These are phyloP conservation scores for Baronia brevicornis DNA, from an alignment of 2,888 invertebrate species.

Conservation along the genomic window DNA sequence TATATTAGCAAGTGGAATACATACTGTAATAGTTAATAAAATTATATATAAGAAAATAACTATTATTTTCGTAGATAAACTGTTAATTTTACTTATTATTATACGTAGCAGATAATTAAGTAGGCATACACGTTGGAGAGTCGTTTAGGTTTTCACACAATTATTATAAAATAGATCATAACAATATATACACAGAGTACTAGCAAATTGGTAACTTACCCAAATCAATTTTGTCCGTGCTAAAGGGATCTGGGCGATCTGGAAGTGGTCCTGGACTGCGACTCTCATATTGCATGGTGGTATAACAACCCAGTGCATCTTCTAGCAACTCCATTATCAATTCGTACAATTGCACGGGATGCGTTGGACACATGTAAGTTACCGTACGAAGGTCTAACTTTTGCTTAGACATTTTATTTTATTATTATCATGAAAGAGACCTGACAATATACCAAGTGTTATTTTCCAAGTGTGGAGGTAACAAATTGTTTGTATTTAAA, in stretches of 20 bases:
- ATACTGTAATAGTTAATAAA: too few species aligned
- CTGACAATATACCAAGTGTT: neutral
- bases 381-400: constrained; percentile 66
- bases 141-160: too few species aligned
- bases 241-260: constrained; percentile 74
- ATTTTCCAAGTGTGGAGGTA: too few species aligned
- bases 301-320: constrained; percentile 57
- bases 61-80: too few species aligned
- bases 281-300: constrained; percentile 76
- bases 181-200: neutral
- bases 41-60: too few species aligned
- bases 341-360: constrained; percentile 77
- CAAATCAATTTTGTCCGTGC: constrained; percentile 67
- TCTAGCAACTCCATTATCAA: constrained; percentile 73
- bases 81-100: too few species aligned
- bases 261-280: constrained; percentile 66
- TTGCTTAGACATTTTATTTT: constrained; percentile 40
- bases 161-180: too few species aligned
- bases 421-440: neutral
- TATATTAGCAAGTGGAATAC: too few species aligned
- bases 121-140: too few species aligned
- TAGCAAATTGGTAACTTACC: constrained; percentile 49
- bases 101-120: too few species aligned
- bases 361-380: constrained; percentile 78
- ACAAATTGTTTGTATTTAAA: constrained; percentile 7